Percentiles rank a stretch among this genome's conserved stretches.
Conservation (phyloP, 1,140 invertebrate genomes). For the Lethrus apterus region DNA sequence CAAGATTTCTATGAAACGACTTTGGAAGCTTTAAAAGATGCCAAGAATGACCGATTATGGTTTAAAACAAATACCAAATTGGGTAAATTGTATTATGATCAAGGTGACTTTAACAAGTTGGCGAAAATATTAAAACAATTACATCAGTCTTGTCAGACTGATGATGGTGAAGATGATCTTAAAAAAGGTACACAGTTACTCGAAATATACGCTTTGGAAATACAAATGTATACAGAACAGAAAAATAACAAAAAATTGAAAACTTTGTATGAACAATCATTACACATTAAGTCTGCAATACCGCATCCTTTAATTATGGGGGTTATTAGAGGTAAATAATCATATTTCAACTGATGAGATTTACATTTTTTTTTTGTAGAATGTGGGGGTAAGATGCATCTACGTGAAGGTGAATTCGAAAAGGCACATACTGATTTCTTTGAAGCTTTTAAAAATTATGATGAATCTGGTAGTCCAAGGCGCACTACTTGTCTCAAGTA, state of each 20-base stretch:
- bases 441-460: slow-evolving; percentile 99
- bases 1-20: slow-evolving; percentile 99
- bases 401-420: slow-evolving; percentile 97
- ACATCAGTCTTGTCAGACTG: slow-evolving; percentile 96
- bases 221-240: slow-evolving; percentile 99
- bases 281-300: slow-evolving; percentile 99
- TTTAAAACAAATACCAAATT: slow-evolving; percentile 99
- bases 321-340: slow-evolving; percentile 80
- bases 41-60: slow-evolving; percentile 98
- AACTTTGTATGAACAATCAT: slow-evolving; percentile 94
- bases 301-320: slow-evolving; percentile 99
- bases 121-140: slow-evolving; percentile 96
- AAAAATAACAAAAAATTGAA: slow-evolving; percentile 99
- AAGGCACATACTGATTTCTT: slow-evolving; percentile 99
- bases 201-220: slow-evolving; percentile 98
- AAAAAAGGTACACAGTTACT: slow-evolving; percentile 98
- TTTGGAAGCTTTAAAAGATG: slow-evolving; percentile 94
- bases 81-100: slow-evolving; percentile 97
- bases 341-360: slow-evolving; percentile 6
- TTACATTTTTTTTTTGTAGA: slow-evolving; percentile 46
- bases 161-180: slow-evolving; percentile 98
- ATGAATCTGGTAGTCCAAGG: slow-evolving; percentile 96
- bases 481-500: slow-evolving; percentile 98
- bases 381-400: slow-evolving; percentile 99
- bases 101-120: slow-evolving; percentile 89